Conservation (phyloP, 2,888 invertebrate species). For the Parelbella ahira region DNA sequence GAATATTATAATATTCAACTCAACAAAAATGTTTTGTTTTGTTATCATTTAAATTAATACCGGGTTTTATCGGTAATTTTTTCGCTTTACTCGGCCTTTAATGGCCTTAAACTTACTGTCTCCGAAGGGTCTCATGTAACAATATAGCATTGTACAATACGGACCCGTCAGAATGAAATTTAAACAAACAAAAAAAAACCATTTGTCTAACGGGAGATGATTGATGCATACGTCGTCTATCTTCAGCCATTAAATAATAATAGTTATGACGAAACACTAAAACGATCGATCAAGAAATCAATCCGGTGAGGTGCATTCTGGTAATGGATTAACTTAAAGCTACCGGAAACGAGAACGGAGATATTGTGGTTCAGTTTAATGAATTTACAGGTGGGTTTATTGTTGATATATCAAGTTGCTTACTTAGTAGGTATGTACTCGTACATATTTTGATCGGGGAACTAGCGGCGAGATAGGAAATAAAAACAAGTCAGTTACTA, state of each 20-base stretch:
- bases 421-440: too few relatives aligned
- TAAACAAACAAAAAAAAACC: constrained; percentile 40
- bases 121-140: constrained; percentile 2
- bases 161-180: too few relatives aligned
- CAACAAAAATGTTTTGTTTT: too few relatives aligned
- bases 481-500: too few relatives aligned
- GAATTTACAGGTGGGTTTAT: constrained; percentile 31
- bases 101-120: background rate
- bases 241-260: constrained; percentile 75
- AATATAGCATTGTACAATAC: too few relatives aligned
- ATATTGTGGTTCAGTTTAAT: constrained; percentile 36
- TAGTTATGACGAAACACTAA: constrained; percentile 64
- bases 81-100: too few relatives aligned
- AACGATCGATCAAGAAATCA: constrained; percentile 77
- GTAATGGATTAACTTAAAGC: constrained; percentile 69
- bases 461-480: too few relatives aligned
- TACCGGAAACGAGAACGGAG: constrained; percentile 59
- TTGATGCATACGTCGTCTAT: constrained; percentile 66
- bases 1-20: too few relatives aligned
- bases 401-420: constrained; percentile 28
- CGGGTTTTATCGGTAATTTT: too few relatives aligned
- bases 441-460: too few relatives aligned
- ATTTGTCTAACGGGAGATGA: constrained; percentile 69
- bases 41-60: too few relatives aligned
- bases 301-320: constrained; percentile 60